Base-by-base conservation (phyloP, 2,797 vertebrate genomes). In the Gymnopithys bicolor region DNA sequence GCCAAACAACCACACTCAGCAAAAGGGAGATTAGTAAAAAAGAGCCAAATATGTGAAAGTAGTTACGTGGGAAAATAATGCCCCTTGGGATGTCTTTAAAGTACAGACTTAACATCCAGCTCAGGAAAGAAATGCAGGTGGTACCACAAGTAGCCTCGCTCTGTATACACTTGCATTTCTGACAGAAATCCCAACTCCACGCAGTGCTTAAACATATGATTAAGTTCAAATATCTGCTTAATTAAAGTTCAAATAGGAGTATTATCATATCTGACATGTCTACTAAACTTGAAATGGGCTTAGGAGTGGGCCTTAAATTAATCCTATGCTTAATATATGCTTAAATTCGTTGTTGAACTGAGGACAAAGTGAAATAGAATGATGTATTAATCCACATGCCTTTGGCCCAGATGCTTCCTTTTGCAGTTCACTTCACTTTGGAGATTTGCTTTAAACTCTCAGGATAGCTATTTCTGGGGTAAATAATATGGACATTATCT, bases 201-300 rank as follows among this genome's bases (percentile, higher is more conserved):
- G 35, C 4, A 43, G 74, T 12, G 46, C 77, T 90, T 74, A 87
- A 86, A 86, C 33, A 33, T 58, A 37, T 4, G 81, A 93, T 92
- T 89, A 81, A 84, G 91, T 94, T 86, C 46, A 80, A 90, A n/a
- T 91, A 91, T 55, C 82, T 93, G 30, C 73, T 86, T 69, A 92
- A 93, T 89, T 93, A 85, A 93, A 78, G 62, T 88, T 93, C 43
- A 86, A 41, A 86, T 88, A 68, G 53, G 23, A 91, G 58, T 27
- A 62, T 93, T 95, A 94, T 81, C 43, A 11, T 58, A 66, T 55
- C 62, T 81, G 85, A 88, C 53, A 22, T 75, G 68, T 83, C 80
- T 74, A 74, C 68, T 78, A 85, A 87, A 89, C 39, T 94, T 75
- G 64, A 84, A 86, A 87, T 53, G 85, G 46, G 48, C 35, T 89